Evolutionary conservation across 2,113 vertebrate species (phyloP), one percentile per base, ranked within the genome.

Genomic region (Carassius gibelio): DNA sequence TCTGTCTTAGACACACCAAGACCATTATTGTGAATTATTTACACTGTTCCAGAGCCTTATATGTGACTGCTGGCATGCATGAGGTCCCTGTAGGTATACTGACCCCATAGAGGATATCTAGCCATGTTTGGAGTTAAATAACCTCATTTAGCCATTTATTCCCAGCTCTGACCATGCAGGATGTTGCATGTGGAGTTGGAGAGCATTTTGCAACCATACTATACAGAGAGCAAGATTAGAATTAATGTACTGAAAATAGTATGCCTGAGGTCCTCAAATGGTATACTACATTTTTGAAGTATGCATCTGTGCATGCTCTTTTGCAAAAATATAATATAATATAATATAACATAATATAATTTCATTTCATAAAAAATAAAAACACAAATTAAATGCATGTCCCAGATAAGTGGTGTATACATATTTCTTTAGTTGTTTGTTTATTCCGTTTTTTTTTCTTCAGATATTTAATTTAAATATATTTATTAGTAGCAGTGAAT

Each of bases 1-100:
- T 50, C 71, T 74, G 64, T 82, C 84, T 66, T 34, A 72, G 36
- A 38, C 84, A 50, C 72, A 19, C 82, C 26, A 42, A 78, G 57
- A 78, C 83, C 74, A 85, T 87, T 87, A 85, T 42, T 57, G 10
- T 82, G 78, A 85, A 87, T 86, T 86, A 88, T 86, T 88, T 66
- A 88, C 84, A 26, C 81, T 45, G 45, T 50, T 48, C 14, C 34
- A 38, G 57, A 72, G 66, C 50, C 38, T 55, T 52, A 30, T 50
- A 69, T 52, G 23, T 50, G 50, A 52, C 71, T 69, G 10, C 36
- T 68, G 23, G 68, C 66, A 74, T 61, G 21, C 30, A 77, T 23
- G 3, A 48, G 75, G 74, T 75, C 62, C 52, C 84, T 74, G 57
- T 38, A 61, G 38, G 42, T n/a, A 81, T 57, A 30, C 30, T 34